Evolutionary conservation across 64 coral and sea anemone species (phyloP).

Genomic region (Pocillopora damicornis): DNA sequence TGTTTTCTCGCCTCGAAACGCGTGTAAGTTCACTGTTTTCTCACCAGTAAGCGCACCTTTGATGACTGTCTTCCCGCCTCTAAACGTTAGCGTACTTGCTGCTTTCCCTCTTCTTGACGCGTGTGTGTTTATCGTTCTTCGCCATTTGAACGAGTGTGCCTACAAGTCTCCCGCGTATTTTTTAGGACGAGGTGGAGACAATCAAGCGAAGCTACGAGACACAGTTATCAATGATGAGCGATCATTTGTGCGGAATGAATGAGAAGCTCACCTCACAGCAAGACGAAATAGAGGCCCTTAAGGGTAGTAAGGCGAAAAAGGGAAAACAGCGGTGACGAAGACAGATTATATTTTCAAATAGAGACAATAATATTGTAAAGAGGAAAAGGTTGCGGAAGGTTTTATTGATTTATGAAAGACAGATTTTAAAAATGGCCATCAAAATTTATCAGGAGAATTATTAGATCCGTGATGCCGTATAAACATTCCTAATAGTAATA

Average conservation of each 20-base stretch:
- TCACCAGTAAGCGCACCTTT: too few species aligned
- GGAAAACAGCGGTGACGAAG: conserved; percentile 51
- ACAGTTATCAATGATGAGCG: conserved; percentile 96
- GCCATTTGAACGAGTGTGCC: not conserved
- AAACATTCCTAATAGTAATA: too few species aligned
- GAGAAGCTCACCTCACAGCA: conserved; percentile 89
- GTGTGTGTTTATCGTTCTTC: not conserved
- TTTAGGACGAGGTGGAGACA: conserved; percentile 76
- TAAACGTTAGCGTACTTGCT: too few species aligned
- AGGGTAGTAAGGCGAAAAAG: conserved; percentile 53
- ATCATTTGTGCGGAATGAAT: conserved; percentile 94
- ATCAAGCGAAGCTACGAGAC: conserved; percentile 93
- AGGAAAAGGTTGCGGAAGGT: not conserved
- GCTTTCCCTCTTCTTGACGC: too few species aligned
- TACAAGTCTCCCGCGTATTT: not conserved
- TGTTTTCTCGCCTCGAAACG: too few species aligned
- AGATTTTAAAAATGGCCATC: not conserved
- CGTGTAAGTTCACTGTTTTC: too few species aligned
- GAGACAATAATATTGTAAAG: not conserved
- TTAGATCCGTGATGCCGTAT: too few species aligned
- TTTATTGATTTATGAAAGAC: not conserved
- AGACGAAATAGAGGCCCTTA: conserved; percentile 85
- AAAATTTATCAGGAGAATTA: not conserved
- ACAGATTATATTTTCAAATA: not conserved
- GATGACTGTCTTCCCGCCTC: too few species aligned